Base-by-base conservation (phyloP, 2,113 vertebrate species). In the Actenoides hombroni region DNA sequence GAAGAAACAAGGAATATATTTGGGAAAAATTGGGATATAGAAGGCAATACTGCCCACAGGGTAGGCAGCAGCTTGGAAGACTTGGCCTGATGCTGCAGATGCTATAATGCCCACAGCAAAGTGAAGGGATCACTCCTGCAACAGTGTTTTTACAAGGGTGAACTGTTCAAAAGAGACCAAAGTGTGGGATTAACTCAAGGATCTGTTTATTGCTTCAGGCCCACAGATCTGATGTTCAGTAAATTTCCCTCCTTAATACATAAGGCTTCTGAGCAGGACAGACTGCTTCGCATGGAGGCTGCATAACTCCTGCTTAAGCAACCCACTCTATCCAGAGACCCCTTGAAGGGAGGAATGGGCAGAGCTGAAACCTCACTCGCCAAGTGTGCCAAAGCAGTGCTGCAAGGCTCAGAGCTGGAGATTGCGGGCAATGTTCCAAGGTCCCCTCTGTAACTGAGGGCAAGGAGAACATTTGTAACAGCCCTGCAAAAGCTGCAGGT, bases 41-140 rank as follows among this genome's bases (percentile, higher is more conserved):
- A 8, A 74, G 17, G 44, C 77, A 77, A 46, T 1, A 5, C 33
- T 56, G 67, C 60, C 31, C 61, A 12, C 1, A 5, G 64, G 10
- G 35, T 6, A 40, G 53, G 46, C n/a, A n/a, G 46, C 24, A 49
- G 56, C 0, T 0, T 33, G 51, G 56, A 67, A 61, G 63, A 4
- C 31, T 9, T 9, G 44, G 29, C 28, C 40, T 39, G 63, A 10
- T 37, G 63, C 84, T 65, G 78, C 61, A 29, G 65, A 2, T 3
- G 20, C 39, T 76, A 14, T 3, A 49, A 57, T 28, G 16, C 53
- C 57, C 19, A 13, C n/a, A 11, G 60, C 44, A 67, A 75, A 40
- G 42, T 0, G 0, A 67, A 49, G 33, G 28, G 23, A 29, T 37
- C 63, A 9, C 44, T 16, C 0, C 44, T 49, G 40, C 44, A 26